These are phyloP conservation scores for Copidosoma floridanum DNA, from an alignment of 1,140 invertebrate genomes.

Conservation along the genomic window DNA sequence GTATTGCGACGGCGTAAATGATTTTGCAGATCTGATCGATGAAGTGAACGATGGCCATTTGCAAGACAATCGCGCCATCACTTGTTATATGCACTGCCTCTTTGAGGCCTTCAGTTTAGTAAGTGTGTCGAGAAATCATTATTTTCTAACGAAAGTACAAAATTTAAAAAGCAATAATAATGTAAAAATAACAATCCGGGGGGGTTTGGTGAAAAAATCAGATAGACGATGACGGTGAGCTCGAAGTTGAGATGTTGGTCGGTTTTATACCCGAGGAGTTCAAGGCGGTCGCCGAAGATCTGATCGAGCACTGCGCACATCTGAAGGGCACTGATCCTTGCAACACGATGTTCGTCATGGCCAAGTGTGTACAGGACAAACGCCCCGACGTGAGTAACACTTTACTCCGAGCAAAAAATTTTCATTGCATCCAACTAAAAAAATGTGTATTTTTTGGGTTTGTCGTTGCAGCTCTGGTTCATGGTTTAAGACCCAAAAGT, in stretches of 20 bases:
- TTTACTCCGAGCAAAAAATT: not conserved
- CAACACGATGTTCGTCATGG: conserved; percentile 41
- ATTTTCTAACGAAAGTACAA: too few species aligned
- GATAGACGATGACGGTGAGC: conserved; percentile 41
- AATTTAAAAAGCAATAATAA: too few species aligned
- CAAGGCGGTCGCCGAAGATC: conserved; percentile 17
- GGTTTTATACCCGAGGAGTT: conserved; percentile 37
- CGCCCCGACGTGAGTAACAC: conserved; percentile 39
- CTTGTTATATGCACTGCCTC: conserved; percentile 52
- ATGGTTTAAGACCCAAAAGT: conserved; percentile 33
- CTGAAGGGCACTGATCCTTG: conserved; percentile 39
- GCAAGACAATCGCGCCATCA: conserved; percentile 35
- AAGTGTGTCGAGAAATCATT: conserved; percentile 19
- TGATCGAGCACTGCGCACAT: conserved; percentile 31
- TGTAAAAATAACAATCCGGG: conserved; percentile 2
- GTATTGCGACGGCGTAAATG: not conserved
- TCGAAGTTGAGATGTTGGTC: conserved; percentile 43
- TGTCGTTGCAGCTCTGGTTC: conserved; percentile 42
- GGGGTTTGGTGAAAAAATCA: conserved; percentile 18
- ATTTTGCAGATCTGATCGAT: conserved; percentile 41
- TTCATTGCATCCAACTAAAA: too few species aligned
- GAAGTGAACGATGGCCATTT: conserved; percentile 38
- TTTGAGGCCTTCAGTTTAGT: conserved; percentile 48
- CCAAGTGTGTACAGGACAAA: conserved; percentile 34
- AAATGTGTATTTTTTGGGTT: not conserved